These are phyloP conservation scores for Thymallus thymallus DNA, from an alignment of 2,113 vertebrate genomes.

Conservation along the genomic window DNA sequence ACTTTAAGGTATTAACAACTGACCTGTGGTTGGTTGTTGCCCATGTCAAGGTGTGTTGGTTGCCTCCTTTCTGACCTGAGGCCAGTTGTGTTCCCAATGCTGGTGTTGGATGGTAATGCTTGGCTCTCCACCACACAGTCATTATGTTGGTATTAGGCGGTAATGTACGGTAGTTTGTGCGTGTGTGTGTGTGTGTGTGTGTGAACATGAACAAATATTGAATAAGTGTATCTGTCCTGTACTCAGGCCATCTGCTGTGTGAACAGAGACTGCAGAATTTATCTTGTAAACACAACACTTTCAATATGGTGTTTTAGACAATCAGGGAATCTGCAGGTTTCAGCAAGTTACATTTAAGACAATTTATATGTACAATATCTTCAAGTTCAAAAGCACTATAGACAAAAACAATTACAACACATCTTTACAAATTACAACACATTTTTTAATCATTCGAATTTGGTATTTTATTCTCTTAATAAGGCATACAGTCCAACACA, in stretches of 20 bases:
- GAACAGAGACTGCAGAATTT: conserved; percentile 16
- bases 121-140: neutral
- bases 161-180: conserved; percentile 5
- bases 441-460: conserved; percentile 16
- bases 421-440: too few species aligned
- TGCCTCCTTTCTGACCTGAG: neutral
- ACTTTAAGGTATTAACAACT: neutral
- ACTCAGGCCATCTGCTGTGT: conserved; percentile 53
- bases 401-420: too few species aligned
- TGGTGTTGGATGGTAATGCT: conserved; percentile 26
- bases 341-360: neutral
- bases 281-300: neutral
- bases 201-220: conserved; percentile 51
- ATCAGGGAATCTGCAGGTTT: neutral
- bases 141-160: conserved; percentile 52
- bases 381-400: too few species aligned
- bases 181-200: too few species aligned
- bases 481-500: conserved; percentile 9
- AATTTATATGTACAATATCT: neutral
- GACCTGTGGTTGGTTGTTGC: conserved; percentile 44
- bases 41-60: conserved; percentile 37
- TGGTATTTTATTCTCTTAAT: conserved; percentile 21
- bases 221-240: conserved; percentile 42
- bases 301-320: neutral
- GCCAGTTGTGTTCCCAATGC: conserved; percentile 17